Evolutionary conservation across 2,888 invertebrate genomes (phyloP).

Genomic region (Yponomeuta evonymella): DNA sequence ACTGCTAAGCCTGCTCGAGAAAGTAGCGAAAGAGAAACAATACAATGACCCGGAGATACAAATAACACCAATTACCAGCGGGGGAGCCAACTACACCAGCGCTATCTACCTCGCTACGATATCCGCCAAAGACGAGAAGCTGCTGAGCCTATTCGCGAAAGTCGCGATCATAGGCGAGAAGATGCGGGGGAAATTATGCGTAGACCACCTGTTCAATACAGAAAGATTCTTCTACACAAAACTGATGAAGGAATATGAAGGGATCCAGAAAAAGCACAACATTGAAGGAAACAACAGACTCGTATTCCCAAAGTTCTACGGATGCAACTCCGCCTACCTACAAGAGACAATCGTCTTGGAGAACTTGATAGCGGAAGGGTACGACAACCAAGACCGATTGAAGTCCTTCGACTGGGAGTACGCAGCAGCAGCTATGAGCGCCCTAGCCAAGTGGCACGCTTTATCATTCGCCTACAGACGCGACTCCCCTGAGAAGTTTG

Average conservation of each 20-base stretch:
- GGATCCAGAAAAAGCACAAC: conserved; percentile 20
- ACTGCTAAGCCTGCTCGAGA: conserved; percentile 13
- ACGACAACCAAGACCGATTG: conserved; percentile 32
- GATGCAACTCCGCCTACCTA: conserved; percentile 20
- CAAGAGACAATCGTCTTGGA: conserved; percentile 34
- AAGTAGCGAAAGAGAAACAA: conserved; percentile 12
- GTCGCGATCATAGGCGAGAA: conserved; percentile 39
- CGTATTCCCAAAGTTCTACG: conserved; percentile 26
- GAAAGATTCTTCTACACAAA: conserved; percentile 17
- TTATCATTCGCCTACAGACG: conserved; percentile 38
- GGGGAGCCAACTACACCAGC: conserved; percentile 40
- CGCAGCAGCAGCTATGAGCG: conserved; percentile 29
- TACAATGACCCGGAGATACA: neutral
- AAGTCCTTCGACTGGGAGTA: conserved; percentile 36
- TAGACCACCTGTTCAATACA: conserved; percentile 19
- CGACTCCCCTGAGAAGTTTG: conserved; percentile 34
- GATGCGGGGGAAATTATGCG: conserved; percentile 30
- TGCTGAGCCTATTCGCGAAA: conserved; percentile 41
- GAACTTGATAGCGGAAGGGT: conserved; percentile 34
- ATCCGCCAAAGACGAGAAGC: conserved; percentile 22
- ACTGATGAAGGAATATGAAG: conserved; percentile 11
- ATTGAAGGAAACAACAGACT: conserved; percentile 20
- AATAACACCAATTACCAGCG: conserved; percentile 26
- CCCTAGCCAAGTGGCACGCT: conserved; percentile 43
- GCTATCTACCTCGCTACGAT: conserved; percentile 30